These are phyloP conservation scores for Oscheius myriophilus DNA, from an alignment of 2,888 invertebrate genomes.

Conservation along the genomic window DNA sequence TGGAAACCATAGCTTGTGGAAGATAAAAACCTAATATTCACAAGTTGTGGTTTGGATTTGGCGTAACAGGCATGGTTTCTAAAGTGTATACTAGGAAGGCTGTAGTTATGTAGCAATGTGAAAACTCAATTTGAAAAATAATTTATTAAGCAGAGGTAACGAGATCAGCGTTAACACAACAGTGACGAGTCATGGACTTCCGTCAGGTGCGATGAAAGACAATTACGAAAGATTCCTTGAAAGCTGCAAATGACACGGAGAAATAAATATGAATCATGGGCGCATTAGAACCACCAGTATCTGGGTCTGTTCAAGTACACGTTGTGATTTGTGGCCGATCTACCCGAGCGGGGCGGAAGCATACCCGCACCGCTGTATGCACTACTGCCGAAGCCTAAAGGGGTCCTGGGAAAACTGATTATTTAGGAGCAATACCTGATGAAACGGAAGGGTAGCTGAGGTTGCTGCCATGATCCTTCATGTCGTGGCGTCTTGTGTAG, in stretches of 20 bases:
- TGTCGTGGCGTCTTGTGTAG: conserved; percentile 42
- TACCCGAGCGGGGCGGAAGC: conserved; percentile 28
- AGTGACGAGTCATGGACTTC: too few relatives aligned
- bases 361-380: conserved; percentile 38
- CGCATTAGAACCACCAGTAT: conserved; percentile 60
- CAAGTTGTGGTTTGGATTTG: too few relatives aligned
- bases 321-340: conserved; percentile 44
- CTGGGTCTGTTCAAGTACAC: conserved; percentile 57
- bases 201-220: too few relatives aligned
- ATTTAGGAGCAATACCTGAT: conserved; percentile 15
- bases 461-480: conserved; percentile 36
- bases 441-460: conserved; percentile 28
- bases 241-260: not conserved
- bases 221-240: conserved; percentile 1
- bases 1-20: too few relatives aligned
- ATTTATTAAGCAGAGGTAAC: too few relatives aligned
- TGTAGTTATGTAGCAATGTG: too few relatives aligned
- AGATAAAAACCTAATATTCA: too few relatives aligned
- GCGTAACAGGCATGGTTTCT: too few relatives aligned
- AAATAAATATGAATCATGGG: too few relatives aligned
- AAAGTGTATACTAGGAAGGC: too few relatives aligned
- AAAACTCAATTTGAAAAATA: too few relatives aligned
- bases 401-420: not conserved
- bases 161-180: too few relatives aligned
- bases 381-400: conserved; percentile 30